Evolutionary conservation across 2,113 vertebrate species (phyloP).

Genomic region (Apodemus speciosus): DNA sequence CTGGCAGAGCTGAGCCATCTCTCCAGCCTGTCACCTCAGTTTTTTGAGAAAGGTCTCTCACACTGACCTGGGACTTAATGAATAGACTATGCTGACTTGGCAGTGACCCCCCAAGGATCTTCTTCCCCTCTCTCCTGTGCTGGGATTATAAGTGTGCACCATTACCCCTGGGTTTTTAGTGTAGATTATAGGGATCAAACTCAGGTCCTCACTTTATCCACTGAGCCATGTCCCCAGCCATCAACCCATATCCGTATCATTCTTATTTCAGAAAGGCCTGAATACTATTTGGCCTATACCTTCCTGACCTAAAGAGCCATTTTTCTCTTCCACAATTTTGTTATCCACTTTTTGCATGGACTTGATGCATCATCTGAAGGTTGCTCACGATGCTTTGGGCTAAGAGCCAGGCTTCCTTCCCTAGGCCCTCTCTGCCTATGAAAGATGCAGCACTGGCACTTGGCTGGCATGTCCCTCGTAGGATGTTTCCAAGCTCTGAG

Average conservation of each 20-base stretch:
- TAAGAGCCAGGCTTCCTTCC: conserved; percentile 50
- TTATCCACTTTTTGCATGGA: background rate
- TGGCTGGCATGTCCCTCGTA: background rate
- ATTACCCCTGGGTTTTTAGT: background rate
- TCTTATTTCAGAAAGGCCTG: conserved; percentile 39
- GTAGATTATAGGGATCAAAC: background rate
- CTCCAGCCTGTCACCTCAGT: no score
- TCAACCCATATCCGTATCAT: conserved; percentile 30
- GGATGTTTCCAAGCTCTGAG: background rate
- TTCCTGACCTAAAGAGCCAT: background rate
- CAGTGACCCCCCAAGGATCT: background rate
- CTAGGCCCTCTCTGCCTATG: conserved; percentile 3
- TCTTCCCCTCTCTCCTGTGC: background rate
- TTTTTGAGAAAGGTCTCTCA: background rate
- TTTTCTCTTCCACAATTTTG: conserved; percentile 37
- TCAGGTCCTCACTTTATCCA: background rate
- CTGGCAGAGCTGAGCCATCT: no score
- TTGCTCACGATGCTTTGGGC: conserved; percentile 25
- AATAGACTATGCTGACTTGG: background rate
- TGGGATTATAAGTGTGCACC: background rate
- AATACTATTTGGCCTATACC: background rate
- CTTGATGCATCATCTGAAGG: background rate
- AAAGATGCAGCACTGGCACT: conserved; percentile 47
- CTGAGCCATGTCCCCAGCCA: background rate
- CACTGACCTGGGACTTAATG: background rate